phyloP scores from a whole-genome alignment of 2,113 vertebrate genomes.

The Acrocephalus kingi region DNA sequence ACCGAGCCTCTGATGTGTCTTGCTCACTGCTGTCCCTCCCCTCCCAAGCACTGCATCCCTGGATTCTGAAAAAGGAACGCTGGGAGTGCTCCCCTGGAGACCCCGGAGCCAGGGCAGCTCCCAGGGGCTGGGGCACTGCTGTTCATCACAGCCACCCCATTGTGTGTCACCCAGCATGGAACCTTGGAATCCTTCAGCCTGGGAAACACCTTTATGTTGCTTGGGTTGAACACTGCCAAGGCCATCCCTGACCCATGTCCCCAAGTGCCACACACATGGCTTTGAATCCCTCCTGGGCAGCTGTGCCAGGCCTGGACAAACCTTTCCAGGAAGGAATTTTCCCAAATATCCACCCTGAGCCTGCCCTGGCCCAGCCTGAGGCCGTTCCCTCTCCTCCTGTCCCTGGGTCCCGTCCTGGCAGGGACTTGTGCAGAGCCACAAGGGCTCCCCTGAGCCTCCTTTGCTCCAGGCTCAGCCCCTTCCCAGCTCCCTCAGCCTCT shows the following conservation, averaged over 20 bases:
- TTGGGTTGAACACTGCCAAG: neutral
- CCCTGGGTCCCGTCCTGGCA: neutral
- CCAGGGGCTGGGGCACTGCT: neutral
- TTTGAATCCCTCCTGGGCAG: neutral
- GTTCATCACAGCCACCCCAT: accelerated
- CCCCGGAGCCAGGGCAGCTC: accelerated
- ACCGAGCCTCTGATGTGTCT: neutral
- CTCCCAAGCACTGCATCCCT: neutral
- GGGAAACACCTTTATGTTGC: accelerated
- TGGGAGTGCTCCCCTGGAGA: accelerated
- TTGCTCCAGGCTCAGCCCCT: neutral
- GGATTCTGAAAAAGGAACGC: accelerated
- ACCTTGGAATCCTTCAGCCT: accelerated
- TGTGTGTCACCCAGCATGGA: accelerated
- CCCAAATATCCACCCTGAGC: accelerated
- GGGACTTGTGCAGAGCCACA: neutral
- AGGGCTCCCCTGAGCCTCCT: neutral
- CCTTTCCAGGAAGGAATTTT: neutral
- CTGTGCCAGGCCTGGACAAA: neutral
- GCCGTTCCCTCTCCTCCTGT: neutral
- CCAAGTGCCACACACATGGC: accelerated
- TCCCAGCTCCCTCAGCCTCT: neutral
- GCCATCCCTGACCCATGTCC: neutral
- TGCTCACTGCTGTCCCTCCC: neutral
- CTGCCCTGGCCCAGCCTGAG: neutral